Evolutionary conservation across 2,797 vertebrate species (phyloP), one percentile per base, ranked within the genome.

Genomic region (Momotus momota): DNA sequence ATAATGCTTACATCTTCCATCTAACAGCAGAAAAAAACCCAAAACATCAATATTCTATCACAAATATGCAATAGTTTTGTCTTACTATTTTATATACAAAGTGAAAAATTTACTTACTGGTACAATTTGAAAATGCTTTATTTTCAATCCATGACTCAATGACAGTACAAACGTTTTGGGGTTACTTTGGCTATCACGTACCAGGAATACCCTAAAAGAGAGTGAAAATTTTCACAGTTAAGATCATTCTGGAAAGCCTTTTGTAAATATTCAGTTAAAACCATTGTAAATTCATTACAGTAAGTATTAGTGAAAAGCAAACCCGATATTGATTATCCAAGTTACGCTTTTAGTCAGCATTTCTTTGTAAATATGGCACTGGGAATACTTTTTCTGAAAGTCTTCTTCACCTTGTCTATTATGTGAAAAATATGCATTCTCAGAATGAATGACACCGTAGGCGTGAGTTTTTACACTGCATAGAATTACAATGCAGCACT

Each of bases 121-220:
- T 97, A 99, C 95, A 97, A 99, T 99, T 97, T 99, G 99, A 98
- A 99, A 99, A 98, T 99, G 99, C 98, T 99, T 99, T 98, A 99
- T 98, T 98, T 99, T 99, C 98, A 99, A 99, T 97, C 98, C 98
- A 96, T 99, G 98, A 97, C 99, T 99, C 98, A 99, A 94, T 51
- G 99, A 99, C 91, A 99, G 98, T 61, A 99, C 99, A 91, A 99
- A 99, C 9, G 99, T 99, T 98, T 99, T 99, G 17, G 99, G 99
- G 94, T 99, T 99, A 98, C 99, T 99, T 98, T 99, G 99, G 97
- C 99, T 99, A 98, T 99, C 99, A 51, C 99, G 98, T 85, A 99
- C 98, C 95, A 99, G 99, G 98, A 99, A 99, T 82, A 99, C 98
- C 94, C 99, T 99, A 97, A 97, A 52, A 97, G 71, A 98, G 58